Conservation (phyloP, 1,140 invertebrate genomes). For the Drosophila lacteicornis region DNA sequence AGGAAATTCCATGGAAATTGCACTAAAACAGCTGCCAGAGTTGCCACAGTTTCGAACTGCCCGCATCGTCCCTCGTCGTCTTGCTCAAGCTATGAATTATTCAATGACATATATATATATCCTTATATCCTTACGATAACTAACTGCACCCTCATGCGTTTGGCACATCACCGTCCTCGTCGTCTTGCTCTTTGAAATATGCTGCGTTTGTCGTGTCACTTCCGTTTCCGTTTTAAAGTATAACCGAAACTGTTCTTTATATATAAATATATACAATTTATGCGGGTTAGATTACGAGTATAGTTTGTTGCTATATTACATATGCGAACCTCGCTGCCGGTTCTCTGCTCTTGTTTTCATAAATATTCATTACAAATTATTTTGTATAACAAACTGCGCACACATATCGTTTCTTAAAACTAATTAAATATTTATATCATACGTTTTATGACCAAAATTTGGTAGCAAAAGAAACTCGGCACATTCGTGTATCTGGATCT, state of each 20-base stretch:
- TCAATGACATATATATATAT: slow-evolving; percentile 33
- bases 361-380: slow-evolving; percentile 81
- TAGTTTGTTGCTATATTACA: slow-evolving; percentile 69
- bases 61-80: slow-evolving; percentile 19
- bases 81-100: slow-evolving; percentile 41
- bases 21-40: slow-evolving; percentile 51
- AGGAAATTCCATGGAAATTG: slow-evolving; percentile 11
- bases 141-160: slow-evolving; percentile 51
- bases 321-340: slow-evolving; percentile 29
- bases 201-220: slow-evolving; percentile 39
- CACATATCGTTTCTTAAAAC: slow-evolving; percentile 64
- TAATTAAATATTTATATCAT: slow-evolving; percentile 79
- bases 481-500: slow-evolving; percentile 7
- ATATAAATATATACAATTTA: slow-evolving; percentile 52
- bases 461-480: slow-evolving; percentile 57
- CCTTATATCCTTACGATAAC: slow-evolving; percentile 43
- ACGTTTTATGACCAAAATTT: slow-evolving; percentile 71
- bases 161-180: slow-evolving; percentile 41
- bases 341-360: slow-evolving; percentile 49
- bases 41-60: slow-evolving; percentile 73
- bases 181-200: slow-evolving; percentile 53
- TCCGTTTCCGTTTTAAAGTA: slow-evolving; percentile 40
- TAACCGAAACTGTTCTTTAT: slow-evolving; percentile 40
- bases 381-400: slow-evolving; percentile 73
- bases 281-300: slow-evolving; percentile 37